Evolutionary conservation across 2,113 vertebrate species (phyloP).

Genomic region (Nesogale talazaci): DNA sequence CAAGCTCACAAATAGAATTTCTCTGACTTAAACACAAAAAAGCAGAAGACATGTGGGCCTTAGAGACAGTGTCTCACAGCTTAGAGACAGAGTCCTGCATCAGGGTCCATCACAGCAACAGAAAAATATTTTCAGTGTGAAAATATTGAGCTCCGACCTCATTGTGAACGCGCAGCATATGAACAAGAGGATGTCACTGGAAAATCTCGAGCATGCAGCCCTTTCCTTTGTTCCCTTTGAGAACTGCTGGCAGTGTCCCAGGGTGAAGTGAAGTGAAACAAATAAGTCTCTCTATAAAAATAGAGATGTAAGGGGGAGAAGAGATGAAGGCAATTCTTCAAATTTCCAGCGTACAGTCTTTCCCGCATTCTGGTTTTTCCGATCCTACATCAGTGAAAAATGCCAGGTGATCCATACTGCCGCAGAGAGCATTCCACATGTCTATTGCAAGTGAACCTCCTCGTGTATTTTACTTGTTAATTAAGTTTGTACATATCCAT

Average conservation of each 20-base stretch:
- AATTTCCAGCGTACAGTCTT: conserved; percentile 14
- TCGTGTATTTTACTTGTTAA: conserved; percentile 42
- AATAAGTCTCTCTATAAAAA: conserved; percentile 40
- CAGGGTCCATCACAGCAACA: neutral
- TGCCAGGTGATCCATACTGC: conserved; percentile 3
- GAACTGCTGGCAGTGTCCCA: neutral
- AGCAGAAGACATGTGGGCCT: too few species aligned
- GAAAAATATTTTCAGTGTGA: conserved; percentile 19
- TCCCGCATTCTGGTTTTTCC: conserved; percentile 27
- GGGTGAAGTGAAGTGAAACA: conserved; percentile 49
- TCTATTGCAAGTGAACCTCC: conserved; percentile 34
- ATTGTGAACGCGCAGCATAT: neutral
- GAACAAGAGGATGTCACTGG: neutral
- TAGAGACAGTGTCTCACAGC: too few species aligned
- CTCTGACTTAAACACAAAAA: conserved; percentile 6
- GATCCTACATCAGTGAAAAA: neutral
- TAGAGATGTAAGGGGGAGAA: conserved; percentile 29
- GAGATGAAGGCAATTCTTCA: neutral
- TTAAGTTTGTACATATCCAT: neutral
- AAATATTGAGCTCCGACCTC: conserved; percentile 29
- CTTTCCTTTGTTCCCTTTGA: neutral
- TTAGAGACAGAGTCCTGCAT: neutral
- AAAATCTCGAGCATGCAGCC: neutral
- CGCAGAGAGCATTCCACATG: neutral
- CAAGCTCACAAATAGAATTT: neutral